Percentiles rank a stretch among this genome's conserved stretches.
Evolutionary conservation across 2,888 invertebrate species (phyloP).

Genomic region (Carpatolechia fugitivella): DNA sequence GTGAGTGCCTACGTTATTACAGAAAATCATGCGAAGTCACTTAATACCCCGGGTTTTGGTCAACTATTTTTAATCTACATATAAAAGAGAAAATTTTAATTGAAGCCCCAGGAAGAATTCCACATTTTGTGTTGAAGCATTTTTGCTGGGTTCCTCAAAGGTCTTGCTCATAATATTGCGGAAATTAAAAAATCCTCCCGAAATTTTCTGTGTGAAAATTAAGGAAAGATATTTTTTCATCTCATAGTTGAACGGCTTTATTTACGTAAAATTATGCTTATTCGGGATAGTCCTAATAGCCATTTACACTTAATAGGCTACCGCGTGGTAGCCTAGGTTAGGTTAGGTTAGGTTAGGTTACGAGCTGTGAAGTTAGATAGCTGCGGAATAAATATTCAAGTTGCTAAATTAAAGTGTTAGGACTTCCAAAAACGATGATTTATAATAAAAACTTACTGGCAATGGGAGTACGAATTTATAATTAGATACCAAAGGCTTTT

Average conservation of each 20-base stretch:
- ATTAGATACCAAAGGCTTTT: too few relatives aligned
- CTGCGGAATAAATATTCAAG: not conserved
- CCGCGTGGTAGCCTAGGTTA: not conserved
- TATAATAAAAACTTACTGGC: not conserved
- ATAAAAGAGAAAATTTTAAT: constrained; percentile 16
- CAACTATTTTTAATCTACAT: constrained; percentile 23
- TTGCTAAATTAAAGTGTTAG: too few relatives aligned
- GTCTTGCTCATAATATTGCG: not conserved
- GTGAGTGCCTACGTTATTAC: constrained; percentile 17
- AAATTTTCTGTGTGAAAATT: not conserved
- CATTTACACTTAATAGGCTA: not conserved
- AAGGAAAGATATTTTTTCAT: not conserved
- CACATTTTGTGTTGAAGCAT: constrained; percentile 7
- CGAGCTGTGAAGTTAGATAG: not conserved
- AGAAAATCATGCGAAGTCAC: constrained; percentile 21
- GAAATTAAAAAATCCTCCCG: constrained; percentile 9
- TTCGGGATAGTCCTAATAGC: not conserved
- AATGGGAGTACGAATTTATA: too few relatives aligned
- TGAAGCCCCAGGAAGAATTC: constrained; percentile 11
- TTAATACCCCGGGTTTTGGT: constrained; percentile 10
- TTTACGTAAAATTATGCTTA: not conserved
- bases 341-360: not conserved
- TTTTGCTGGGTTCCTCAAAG: constrained; percentile 13
- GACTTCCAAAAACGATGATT: too few relatives aligned
- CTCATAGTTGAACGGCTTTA: not conserved